Percentiles rank a stretch among this genome's conserved stretches.
These are phyloP conservation scores for Heteronetta atricapilla DNA, from an alignment of 2,113 vertebrate species.

Conservation along the genomic window DNA sequence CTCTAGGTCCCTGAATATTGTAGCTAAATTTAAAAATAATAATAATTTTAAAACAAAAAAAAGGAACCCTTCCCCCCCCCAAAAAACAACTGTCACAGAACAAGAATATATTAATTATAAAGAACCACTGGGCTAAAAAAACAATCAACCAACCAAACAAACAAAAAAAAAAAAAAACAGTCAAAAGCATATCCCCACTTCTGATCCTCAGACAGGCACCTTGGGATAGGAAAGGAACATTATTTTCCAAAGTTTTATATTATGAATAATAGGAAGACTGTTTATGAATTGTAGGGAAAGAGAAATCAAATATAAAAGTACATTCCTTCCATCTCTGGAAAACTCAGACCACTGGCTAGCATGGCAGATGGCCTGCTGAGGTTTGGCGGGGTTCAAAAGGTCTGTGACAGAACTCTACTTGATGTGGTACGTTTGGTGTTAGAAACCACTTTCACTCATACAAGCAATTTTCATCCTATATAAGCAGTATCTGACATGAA, in stretches of 20 bases:
- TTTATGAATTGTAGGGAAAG: background rate
- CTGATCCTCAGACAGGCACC: background rate
- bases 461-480: background rate
- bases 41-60: background rate
- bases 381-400: background rate
- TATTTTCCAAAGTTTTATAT: background rate
- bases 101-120: background rate
- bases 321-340: background rate
- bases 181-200: background rate
- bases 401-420: background rate
- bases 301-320: background rate
- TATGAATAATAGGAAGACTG: background rate
- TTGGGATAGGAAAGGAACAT: background rate
- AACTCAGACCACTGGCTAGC: background rate
- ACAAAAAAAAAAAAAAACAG: background rate
- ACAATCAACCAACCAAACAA: background rate
- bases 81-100: background rate
- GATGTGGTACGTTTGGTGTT: background rate
- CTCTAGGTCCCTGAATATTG: background rate
- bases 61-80: too few relatives aligned
- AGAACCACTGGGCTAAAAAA: background rate
- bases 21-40: background rate
- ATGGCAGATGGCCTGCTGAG: background rate
- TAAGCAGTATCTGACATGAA: background rate
- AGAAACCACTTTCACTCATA: background rate